Evolutionary conservation across 2,113 vertebrate genomes (phyloP), one percentile per base, ranked within the genome.

Genomic region (Capreolus pygargus): DNA sequence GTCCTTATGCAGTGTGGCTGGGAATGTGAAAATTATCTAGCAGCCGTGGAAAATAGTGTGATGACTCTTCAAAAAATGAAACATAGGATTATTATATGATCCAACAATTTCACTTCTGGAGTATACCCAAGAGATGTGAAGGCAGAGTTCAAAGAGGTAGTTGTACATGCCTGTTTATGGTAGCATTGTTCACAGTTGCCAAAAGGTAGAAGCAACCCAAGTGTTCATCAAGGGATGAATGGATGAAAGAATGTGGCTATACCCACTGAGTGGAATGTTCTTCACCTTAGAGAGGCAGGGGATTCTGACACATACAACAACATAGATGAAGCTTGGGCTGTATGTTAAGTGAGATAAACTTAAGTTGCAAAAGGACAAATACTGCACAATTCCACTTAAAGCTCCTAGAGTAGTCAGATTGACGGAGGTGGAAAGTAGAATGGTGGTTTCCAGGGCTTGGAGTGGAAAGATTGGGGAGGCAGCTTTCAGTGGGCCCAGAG

Each of bases 81-180:
- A 54, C 16, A 5, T 6, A 19, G n/a, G 52, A 11, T 21, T 25
- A 47, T 21, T 47, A 5, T 14, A 1, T 17, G 12, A 54, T 27
- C 76, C 45, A 14, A 55, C 16, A 55, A 12, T 6, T 67, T 30
- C 30, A 15, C 19, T n/a, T 79, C 19, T 3, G 58, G 14, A 30
- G 28, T 13, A 39, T 3, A 43, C 28, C 83, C 21, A 5, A 28
- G n/a, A 54, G n/a, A 64, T 12, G 2, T 12, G 58, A 45, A 57
- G 16, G n/a, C 14, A 13, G 58, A 12, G 33, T 19, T 52, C 10
- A 15, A 2, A 85, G 25, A 52, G 16, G 6, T 0, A 0, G 64
- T 10, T 23, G 33, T 8, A 0, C 7, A 3, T 7, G 7, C 4
- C 0, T n/a, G 0, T 39, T 17, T 30, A 12, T 8, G 21, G 64